phyloP scores from a whole-genome alignment of 2,797 vertebrate species.

The Semotilus atromaculatus region DNA sequence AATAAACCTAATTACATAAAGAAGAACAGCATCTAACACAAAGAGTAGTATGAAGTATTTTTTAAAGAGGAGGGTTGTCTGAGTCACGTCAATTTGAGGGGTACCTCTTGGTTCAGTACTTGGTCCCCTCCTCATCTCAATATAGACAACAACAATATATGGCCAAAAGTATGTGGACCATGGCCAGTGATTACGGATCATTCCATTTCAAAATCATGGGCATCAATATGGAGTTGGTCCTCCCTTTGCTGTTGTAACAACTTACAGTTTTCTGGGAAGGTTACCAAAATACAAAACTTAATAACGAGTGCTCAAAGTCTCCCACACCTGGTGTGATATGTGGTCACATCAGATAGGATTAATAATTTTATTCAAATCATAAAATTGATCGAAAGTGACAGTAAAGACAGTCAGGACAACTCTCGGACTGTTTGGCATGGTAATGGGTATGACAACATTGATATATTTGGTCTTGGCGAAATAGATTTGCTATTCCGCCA shows the following conservation, averaged over 20 bases:
- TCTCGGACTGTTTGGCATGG: neutral
- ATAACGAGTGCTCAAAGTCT: neutral
- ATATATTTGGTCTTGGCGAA: too few species aligned
- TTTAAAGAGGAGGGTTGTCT: too few species aligned
- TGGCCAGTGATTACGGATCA: neutral
- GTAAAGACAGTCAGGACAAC: neutral
- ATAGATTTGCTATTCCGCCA: too few species aligned
- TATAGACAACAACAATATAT: neutral
- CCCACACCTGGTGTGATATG: neutral
- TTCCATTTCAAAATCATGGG: slow-evolving; percentile 5
- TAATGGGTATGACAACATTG: neutral
- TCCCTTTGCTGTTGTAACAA: neutral
- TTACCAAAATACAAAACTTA: neutral
- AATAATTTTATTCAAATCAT: neutral
- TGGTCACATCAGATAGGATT: neutral
- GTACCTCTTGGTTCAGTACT: neutral
- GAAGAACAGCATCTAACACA: neutral
- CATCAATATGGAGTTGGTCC: neutral
- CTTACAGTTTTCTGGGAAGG: neutral
- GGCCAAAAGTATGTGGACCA: neutral
- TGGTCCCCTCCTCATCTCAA: neutral
- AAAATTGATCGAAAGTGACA: neutral
- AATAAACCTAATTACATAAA: neutral
- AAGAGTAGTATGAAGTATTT: neutral
- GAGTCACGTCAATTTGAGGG: neutral